Base-by-base conservation (phyloP, 2,113 vertebrate genomes). In the Toxotes chatareus region DNA sequence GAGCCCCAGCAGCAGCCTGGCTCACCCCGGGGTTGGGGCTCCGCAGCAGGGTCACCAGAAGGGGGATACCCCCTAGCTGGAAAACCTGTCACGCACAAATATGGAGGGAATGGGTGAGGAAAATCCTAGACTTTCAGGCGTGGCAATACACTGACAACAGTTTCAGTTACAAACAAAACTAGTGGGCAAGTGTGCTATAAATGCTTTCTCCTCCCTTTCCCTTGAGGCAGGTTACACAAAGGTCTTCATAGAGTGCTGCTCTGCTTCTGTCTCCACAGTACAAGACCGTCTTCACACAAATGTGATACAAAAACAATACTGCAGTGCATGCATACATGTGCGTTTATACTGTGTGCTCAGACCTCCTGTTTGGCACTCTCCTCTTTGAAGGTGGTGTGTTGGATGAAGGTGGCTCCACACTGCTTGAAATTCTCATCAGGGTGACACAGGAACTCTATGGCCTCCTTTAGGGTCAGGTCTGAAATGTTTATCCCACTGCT, bases 381-480 rank as follows among this genome's bases (percentile, higher is more conserved):
- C 1, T 98, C 96, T 75, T 95, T 96, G 93, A 95, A 99, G 89
- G 97, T 96, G 91, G 92, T 89, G 61, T 98, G 96, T 82, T 99
- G 98, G 80, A 99, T 98, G 88, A 95, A 97, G 53, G 95, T 96
- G 72, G 97, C 97, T 46, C 97, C 97, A 34, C 93, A 95, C 66
- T 94, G 94, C 87, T 98, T 96, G 66, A 86, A 90, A 67, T 89
- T 96, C 76, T 96, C 95, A 4, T 97, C 95, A 1, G 89, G 62
- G 40, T 85, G 91, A 59, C 91, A 93, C 73, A 99, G 93, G 59
- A 93, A 93, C 13, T 94, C 94, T 53, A 99, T 96, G 0, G 98
- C 98, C 87, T 96, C 95, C 73, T 95, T 93, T 2, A 99, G 93
- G 77, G 95, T 97, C 88, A 98, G 81, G 2, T 95, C 92, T 0